These are phyloP conservation scores for Zhuqinia jingwanae DNA, from an alignment of 2,888 invertebrate genomes.

Conservation along the genomic window DNA sequence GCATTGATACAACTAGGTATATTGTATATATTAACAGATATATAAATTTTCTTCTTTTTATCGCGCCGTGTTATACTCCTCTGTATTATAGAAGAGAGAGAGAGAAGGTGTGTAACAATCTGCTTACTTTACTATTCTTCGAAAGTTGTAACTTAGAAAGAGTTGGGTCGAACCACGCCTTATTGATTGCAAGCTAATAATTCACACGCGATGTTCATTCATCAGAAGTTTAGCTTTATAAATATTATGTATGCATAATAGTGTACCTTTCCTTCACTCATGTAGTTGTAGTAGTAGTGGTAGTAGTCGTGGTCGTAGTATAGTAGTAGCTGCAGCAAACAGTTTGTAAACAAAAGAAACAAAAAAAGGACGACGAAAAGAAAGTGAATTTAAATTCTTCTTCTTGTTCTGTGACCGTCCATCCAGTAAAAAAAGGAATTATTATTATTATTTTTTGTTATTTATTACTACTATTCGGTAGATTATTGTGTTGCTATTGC, in stretches of 20 bases:
- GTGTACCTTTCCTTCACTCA: slow-evolving; percentile 29
- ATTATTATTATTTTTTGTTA: neutral
- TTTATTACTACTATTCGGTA: neutral
- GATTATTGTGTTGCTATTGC: neutral
- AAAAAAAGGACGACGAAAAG: slow-evolving; percentile 42
- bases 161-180: slow-evolving; percentile 74
- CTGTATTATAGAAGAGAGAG: too few relatives aligned
- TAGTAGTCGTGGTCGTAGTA: too few relatives aligned
- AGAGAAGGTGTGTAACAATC: slow-evolving; percentile 48
- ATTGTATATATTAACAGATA: neutral
- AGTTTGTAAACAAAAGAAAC: slow-evolving; percentile 51
- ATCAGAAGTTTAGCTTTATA: slow-evolving; percentile 65
- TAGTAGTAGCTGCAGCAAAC: slow-evolving; percentile 4
- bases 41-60: neutral
- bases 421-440: neutral
- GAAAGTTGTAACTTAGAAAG: slow-evolving; percentile 64
- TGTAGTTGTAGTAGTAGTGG: too few relatives aligned
- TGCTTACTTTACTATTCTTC: slow-evolving; percentile 62
- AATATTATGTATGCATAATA: slow-evolving; percentile 51
- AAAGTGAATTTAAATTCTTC: slow-evolving; percentile 64
- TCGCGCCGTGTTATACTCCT: slow-evolving; percentile 12
- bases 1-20: slow-evolving; percentile 18
- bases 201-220: slow-evolving; percentile 78
- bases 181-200: slow-evolving; percentile 77
- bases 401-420: neutral